Evolutionary conservation across 2,113 vertebrate species (phyloP).

Genomic region (Hoplias malabaricus): DNA sequence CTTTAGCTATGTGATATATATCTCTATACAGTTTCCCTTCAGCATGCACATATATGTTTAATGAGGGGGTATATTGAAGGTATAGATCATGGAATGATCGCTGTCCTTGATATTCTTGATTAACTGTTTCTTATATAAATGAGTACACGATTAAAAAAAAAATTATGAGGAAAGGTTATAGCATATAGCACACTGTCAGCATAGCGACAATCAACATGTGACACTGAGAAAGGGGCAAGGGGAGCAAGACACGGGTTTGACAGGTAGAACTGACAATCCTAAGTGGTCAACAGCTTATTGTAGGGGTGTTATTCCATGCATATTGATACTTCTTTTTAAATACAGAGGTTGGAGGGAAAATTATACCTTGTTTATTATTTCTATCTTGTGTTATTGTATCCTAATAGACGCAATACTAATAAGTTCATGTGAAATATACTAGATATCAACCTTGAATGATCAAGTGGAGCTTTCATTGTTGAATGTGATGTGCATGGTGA

Average conservation of each 20-base stretch:
- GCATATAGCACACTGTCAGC: constrained; percentile 26
- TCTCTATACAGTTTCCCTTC: constrained; percentile 78
- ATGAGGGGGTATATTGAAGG: constrained; percentile 73
- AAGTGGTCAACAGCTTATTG: no score
- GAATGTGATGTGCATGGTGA: no score
- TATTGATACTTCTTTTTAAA: no score
- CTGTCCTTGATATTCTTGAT: constrained; percentile 69
- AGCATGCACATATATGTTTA: constrained; percentile 80
- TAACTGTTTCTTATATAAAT: constrained; percentile 80
- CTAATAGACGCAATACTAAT: no score
- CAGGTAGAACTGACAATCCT: not conserved
- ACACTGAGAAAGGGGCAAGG: not conserved
- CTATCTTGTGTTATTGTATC: no score
- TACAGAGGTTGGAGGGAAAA: no score
- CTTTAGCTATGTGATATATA: constrained; percentile 80
- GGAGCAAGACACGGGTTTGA: not conserved
- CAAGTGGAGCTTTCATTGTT: no score
- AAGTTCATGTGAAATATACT: no score
- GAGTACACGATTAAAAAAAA: constrained; percentile 59
- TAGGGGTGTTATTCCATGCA: no score
- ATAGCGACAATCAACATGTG: not conserved
- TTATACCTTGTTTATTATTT: no score
- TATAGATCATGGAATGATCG: constrained; percentile 79
- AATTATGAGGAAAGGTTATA: constrained; percentile 37
- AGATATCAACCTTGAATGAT: no score